phyloP scores from a whole-genome alignment of 2,797 vertebrate genomes.

The Tragopan temminckii region DNA sequence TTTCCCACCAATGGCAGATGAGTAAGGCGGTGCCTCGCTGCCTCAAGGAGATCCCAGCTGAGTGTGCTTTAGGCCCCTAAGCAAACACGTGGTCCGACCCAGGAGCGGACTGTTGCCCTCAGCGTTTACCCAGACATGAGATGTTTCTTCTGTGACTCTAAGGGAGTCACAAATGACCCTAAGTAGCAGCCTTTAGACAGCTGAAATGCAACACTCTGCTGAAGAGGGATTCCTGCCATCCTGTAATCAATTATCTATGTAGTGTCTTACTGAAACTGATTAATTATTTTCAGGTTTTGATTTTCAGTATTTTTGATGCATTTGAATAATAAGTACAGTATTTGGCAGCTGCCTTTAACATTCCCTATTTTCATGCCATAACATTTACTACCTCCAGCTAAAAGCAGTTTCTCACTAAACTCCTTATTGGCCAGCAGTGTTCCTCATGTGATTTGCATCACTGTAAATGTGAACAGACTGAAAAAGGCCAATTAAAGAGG shows the following conservation, averaged over 20 bases:
- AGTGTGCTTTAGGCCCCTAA: background rate
- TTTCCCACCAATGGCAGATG: background rate
- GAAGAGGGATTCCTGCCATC: background rate
- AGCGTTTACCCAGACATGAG: accelerated
- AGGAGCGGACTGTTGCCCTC: background rate
- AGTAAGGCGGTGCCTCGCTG: accelerated
- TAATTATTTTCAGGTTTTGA: background rate
- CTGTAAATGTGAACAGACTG: background rate
- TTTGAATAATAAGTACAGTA: background rate
- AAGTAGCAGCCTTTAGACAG: background rate
- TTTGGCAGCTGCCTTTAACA: background rate
- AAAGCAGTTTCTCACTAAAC: background rate
- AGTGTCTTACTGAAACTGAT: background rate
- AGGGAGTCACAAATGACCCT: background rate
- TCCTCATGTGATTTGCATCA: background rate
- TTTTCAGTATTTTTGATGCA: background rate
- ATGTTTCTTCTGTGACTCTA: background rate
- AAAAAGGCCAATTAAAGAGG: constrained; percentile 4
- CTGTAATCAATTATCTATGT: background rate
- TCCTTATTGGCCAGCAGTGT: background rate
- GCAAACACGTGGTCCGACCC: accelerated
- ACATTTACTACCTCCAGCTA: background rate
- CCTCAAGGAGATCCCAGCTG: background rate
- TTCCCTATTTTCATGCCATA: background rate
- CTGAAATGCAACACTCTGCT: background rate